Evolutionary conservation across 2,888 invertebrate genomes (phyloP), one percentile per base, ranked within the genome.

Genomic region (Drosophila acutilabella): DNA sequence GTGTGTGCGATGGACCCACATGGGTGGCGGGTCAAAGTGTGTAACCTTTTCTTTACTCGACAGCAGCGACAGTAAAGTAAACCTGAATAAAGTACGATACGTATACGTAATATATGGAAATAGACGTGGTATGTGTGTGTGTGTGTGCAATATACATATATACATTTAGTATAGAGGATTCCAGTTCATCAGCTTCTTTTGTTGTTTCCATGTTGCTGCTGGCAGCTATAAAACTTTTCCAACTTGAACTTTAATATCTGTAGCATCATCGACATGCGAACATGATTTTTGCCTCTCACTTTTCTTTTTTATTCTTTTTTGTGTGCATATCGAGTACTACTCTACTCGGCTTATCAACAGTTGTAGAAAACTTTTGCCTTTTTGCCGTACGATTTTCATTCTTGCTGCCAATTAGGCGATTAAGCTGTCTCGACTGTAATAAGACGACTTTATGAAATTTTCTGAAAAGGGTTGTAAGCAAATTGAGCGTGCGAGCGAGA

Each of bases 161-260:
- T 8, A 30, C 30, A 30, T 30, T 30, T 30, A 30, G 30, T 30
- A 30, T 30, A 30, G 30, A 67, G 67, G 67, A 81, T 81, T 81
- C 77, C 74, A 79, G 65, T 69, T 74, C 76, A 72, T 76, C 70
- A 74, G 70, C 54, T 71, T 40, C 36, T 7, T 56, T 52, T 41
- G 52, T 38, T 50, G 20, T 50, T 67, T 62, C 48, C 41, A 23
- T 54, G 16, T 11, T 44, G 54, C 74, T 66, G 54, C 74, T 66
- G 65, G 47, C 66, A 65, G 76, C 77, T 62, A 73, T 70, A 54
- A 62, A 78, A 78, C 47, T 78, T 78, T 74, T 44, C 48, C 69
- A 71, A 73, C 72, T 59, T 74, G 48, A 68, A 73, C 70, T 71
- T 66, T 26, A 33, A 64, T 70, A 64, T 51, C 64, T 50, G 30